Percentiles rank a stretch among this genome's conserved stretches.
phyloP scores from a whole-genome alignment of 2,797 vertebrate species.

The Salmo trutta region DNA sequence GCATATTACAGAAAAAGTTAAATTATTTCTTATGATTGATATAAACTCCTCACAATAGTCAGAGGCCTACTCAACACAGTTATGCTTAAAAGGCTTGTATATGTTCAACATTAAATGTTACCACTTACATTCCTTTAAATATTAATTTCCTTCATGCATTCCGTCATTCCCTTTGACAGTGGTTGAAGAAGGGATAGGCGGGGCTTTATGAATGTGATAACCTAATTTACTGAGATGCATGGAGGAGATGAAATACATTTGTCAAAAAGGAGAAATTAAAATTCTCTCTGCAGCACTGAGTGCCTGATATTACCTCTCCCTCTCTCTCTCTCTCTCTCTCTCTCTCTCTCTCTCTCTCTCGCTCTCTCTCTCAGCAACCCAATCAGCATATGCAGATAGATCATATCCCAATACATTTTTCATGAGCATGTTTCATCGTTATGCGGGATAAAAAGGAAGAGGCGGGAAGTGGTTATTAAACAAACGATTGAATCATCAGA shows the following conservation, averaged over 20 bases:
- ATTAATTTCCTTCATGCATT: slow-evolving; percentile 48
- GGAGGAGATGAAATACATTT: slow-evolving; percentile 58
- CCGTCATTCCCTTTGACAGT: slow-evolving; percentile 28
- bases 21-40: slow-evolving; percentile 40
- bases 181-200: slow-evolving; percentile 44
- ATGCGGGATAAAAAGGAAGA: slow-evolving; percentile 54
- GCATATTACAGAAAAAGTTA: slow-evolving; percentile 23
- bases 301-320: slow-evolving; percentile 56
- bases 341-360: slow-evolving; percentile 44
- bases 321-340: slow-evolving; percentile 21
- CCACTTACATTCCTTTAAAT: slow-evolving; percentile 68
- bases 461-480: slow-evolving; percentile 63
- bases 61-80: slow-evolving; percentile 27
- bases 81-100: slow-evolving; percentile 38
- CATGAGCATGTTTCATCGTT: slow-evolving; percentile 65
- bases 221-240: slow-evolving; percentile 36
- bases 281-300: slow-evolving; percentile 39
- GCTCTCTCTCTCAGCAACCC: slow-evolving; percentile 35
- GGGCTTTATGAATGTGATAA: slow-evolving; percentile 48
- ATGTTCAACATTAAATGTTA: slow-evolving; percentile 63
- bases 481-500: slow-evolving; percentile 69
- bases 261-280: slow-evolving; percentile 56
- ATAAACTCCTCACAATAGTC: slow-evolving; percentile 36
- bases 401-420: slow-evolving; percentile 62
- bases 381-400: slow-evolving; percentile 74